These are phyloP conservation scores for Conchocele bisecta DNA, from an alignment of 2,888 invertebrate species.

Conservation along the genomic window DNA sequence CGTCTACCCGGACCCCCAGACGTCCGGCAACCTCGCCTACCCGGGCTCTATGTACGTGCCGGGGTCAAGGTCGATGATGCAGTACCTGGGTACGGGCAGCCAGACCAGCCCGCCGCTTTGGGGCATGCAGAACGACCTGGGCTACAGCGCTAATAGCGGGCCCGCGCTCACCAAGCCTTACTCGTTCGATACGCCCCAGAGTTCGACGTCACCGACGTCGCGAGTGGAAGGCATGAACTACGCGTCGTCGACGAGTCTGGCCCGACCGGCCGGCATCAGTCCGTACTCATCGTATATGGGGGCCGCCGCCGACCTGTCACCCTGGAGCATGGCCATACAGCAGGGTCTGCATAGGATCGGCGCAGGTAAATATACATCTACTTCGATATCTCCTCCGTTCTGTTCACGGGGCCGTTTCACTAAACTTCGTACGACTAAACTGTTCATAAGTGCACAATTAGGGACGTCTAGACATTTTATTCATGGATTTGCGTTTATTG, in stretches of 20 bases:
- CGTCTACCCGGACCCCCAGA: conserved; percentile 44
- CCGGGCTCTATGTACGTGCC: conserved; percentile 57
- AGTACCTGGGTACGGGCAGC: conserved; percentile 56
- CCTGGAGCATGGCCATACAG: conserved; percentile 61
- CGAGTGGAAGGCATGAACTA: conserved; percentile 44
- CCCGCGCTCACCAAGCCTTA: conserved; percentile 49
- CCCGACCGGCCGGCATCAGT: conserved; percentile 38
- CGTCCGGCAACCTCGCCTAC: conserved; percentile 47
- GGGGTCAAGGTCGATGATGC: conserved; percentile 53
- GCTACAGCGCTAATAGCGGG: conserved; percentile 34
- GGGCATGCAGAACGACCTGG: conserved; percentile 53
- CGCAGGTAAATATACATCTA: conserved; percentile 50
- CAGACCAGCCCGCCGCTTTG: conserved; percentile 54
- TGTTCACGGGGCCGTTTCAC: too few relatives aligned
- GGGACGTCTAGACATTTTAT: too few relatives aligned
- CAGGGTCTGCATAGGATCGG: conserved; percentile 57
- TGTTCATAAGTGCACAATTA: too few relatives aligned
- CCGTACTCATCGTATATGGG: conserved; percentile 60
- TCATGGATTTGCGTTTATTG: too few relatives aligned
- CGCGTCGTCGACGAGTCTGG: conserved; percentile 26
- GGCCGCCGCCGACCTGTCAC: conserved; percentile 46
- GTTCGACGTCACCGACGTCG: conserved; percentile 34
- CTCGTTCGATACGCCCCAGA: conserved; percentile 48
- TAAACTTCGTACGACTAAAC: too few relatives aligned
- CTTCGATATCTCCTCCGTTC: too few relatives aligned